Evolutionary conservation across 2,888 invertebrate species (phyloP), one percentile per base, ranked within the genome.

Genomic region (Uropetala carovei): DNA sequence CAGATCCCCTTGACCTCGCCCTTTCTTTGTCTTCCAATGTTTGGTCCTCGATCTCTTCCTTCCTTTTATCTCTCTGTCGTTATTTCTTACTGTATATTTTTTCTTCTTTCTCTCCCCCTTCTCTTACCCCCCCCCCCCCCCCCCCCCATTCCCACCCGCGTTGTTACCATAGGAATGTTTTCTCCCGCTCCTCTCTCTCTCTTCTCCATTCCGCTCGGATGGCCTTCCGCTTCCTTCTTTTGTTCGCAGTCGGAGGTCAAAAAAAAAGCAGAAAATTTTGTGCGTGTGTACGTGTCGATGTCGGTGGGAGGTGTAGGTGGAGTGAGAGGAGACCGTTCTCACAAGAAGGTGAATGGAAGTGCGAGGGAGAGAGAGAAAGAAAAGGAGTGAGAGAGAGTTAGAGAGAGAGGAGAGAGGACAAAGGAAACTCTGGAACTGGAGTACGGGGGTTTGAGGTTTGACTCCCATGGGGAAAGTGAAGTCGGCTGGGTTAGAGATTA

Each of bases 191-290:
- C 16, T 18, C 10, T 10, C 22, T 22, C 9, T 22, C 27, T 13
- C 3, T 75, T 75, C n/a, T n/a, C 43, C n/a, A 43, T 56, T 83
- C 57, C 83, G 1, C 56, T 27, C 43, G 57, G 18, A 56, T 64
- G 64, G 43, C 64, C 43, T 43, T 64, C 43, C 30, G 11, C 64
- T 18, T 64, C n/a, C n/a, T n/a, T 16, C 83, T 43, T 56, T 83
- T 18, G 43, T 89, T 64, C 64, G n/a, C 9, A 43, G 22, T n/a
- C 11, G 8, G 89, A 9, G 43, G 64, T 86, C 86, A 83, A 86
- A 86, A 83, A 86, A 86, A 89, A 64, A 30, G 89, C 16, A 18
- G 22, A 18, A 64, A 64, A 64, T 13, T 64, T 11, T 43, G 83
- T 83, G 9, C 43, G 18, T 56, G 82, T 16, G 27, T 82, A 27